Evolutionary conservation across 2,888 invertebrate species (phyloP), one percentile per base, ranked within the genome.

Genomic region (Scaptomyza polygonia): DNA sequence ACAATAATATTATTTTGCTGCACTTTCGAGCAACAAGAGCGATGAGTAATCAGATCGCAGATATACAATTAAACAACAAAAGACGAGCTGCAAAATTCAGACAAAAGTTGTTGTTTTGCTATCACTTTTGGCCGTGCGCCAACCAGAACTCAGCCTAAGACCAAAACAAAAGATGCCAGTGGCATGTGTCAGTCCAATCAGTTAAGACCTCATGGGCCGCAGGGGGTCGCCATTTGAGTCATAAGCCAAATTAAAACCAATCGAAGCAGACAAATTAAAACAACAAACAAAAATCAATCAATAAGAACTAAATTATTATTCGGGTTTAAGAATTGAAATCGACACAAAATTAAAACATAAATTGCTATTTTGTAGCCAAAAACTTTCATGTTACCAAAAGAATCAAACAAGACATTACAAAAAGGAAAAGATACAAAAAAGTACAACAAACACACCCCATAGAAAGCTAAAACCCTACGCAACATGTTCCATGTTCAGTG

Each of bases 401-500:
- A 29, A 21, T 3, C 54, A 53, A 63, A 62, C 44, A 47, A 44
- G 30, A 53, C 32, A 45, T 21, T 18, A 5, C 25, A 39, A 21
- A 36, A 30, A 3, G 43, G 36, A 52, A 54, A 57, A 53, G 42
- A 12, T 44, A 55, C 51, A 34, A 34, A 6, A 36, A 36, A 36
- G 48, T n/a, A n/a, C 34, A 12, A 65, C n/a, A n/a, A 68, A 62
- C 65, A 67, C 75, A 71, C 56, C 76, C 71, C 53, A 21, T 16
- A 21, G 44, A 49, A 47, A 61, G 42, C 49, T 4, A 25, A 72
- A 79, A 73, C 77, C 84, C 84, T 84, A 84, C 87, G 87, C 84
- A 84, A 84, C 84, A 84, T 82, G 87, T 86, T 85, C 80, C 73
- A 79, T 80, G 80, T 84, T 84, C 78, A 56, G 65, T 47, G 55